Evolutionary conservation across 2,113 vertebrate genomes (phyloP).

Genomic region (Menidia beryllina): DNA sequence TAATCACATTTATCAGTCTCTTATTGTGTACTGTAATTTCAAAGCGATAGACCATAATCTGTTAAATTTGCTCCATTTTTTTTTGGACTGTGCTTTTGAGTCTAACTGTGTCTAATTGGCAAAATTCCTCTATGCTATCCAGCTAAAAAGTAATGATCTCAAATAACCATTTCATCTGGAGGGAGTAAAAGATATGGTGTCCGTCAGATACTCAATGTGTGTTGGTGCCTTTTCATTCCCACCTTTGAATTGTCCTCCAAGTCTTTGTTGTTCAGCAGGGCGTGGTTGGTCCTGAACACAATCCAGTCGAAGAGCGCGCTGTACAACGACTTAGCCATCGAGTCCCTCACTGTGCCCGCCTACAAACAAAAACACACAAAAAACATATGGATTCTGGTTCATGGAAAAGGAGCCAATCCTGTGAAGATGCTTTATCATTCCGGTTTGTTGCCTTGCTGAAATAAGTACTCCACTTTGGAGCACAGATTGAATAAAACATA

Average conservation of each 20-base stretch:
- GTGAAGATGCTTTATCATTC: constrained; percentile 16
- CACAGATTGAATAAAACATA: too few species aligned
- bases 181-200: too few species aligned
- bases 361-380: constrained; percentile 64
- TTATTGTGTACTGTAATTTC: too few species aligned
- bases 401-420: constrained; percentile 12
- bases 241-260: constrained; percentile 93
- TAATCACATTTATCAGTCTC: too few species aligned
- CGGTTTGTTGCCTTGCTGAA: neutral
- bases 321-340: constrained; percentile 97
- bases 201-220: neutral
- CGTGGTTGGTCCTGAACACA: constrained; percentile 96
- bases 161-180: neutral
- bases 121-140: too few species aligned
- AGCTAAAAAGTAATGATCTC: neutral
- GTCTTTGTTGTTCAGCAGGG: constrained; percentile 94
- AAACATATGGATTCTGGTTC: constrained; percentile 27
- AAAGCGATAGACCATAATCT: too few species aligned
- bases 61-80: neutral
- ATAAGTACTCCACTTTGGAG: neutral
- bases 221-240: constrained; percentile 25
- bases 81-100: neutral
- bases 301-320: constrained; percentile 98
- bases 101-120: too few species aligned
- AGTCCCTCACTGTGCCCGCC: constrained; percentile 95